phyloP scores from a whole-genome alignment of 2,888 invertebrate genomes.

The Mythimna pallens region DNA sequence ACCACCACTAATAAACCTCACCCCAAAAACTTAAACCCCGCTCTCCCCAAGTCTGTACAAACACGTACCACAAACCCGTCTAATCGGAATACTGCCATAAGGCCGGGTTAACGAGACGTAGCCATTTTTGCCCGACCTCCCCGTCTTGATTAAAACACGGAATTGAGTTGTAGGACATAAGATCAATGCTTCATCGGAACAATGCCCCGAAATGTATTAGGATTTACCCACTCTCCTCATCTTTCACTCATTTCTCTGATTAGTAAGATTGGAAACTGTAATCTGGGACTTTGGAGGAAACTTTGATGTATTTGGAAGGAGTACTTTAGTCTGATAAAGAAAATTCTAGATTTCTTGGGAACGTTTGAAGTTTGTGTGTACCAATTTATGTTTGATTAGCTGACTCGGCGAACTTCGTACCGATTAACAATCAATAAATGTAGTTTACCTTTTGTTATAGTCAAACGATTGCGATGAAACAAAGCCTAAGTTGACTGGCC shows the following conservation, averaged over 20 bases:
- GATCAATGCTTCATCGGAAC: constrained; percentile 33
- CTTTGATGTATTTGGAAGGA: constrained; percentile 14
- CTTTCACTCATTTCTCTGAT: constrained; percentile 51
- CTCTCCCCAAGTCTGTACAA: constrained; percentile 38
- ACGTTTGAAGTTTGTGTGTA: constrained; percentile 9
- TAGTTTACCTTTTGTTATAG: too few relatives aligned
- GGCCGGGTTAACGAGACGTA: constrained; percentile 68
- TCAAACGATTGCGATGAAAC: too few relatives aligned
- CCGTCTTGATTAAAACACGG: constrained; percentile 74
- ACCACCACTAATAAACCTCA: background rate
- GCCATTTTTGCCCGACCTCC: constrained; percentile 66
- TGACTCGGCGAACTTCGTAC: too few relatives aligned
- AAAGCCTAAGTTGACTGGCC: too few relatives aligned
- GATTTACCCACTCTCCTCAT: constrained; percentile 30
- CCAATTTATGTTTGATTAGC: background rate
- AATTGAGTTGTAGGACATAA: constrained; percentile 65
- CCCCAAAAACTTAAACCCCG: constrained; percentile 12
- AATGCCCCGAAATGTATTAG: constrained; percentile 56
- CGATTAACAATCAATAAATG: too few relatives aligned
- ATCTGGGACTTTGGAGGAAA: constrained; percentile 12
- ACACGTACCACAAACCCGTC: constrained; percentile 44
- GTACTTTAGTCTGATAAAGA: constrained; percentile 15
- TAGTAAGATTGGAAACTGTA: constrained; percentile 48
- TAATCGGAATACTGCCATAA: constrained; percentile 66
- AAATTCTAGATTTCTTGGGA: constrained; percentile 23